phyloP scores from a whole-genome alignment of 2,113 vertebrate genomes.

The Herpailurus yagouaroundi region DNA sequence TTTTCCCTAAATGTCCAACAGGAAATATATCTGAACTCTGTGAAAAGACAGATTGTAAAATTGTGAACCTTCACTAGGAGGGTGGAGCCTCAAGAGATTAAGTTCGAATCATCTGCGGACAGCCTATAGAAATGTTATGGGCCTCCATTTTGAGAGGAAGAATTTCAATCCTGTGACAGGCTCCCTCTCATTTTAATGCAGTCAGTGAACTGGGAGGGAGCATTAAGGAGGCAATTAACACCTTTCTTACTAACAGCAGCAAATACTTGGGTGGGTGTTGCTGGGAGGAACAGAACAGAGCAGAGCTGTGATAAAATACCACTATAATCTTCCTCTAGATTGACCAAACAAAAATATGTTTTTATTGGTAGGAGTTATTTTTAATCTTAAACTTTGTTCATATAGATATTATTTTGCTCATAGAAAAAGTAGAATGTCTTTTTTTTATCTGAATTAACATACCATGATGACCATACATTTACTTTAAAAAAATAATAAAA shows the following conservation, averaged over 20 bases:
- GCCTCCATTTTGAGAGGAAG: background rate
- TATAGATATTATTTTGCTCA: background rate
- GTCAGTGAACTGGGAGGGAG: background rate
- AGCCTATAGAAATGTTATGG: slow-evolving; percentile 14
- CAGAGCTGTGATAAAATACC: background rate
- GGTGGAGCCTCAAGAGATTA: background rate
- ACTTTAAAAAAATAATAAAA: background rate
- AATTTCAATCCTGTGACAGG: background rate
- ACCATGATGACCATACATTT: background rate
- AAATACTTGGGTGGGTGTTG: background rate
- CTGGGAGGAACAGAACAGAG: background rate
- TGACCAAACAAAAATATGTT: background rate
- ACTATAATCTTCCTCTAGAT: background rate
- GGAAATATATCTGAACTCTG: background rate
- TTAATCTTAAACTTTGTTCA: slow-evolving; percentile 28
- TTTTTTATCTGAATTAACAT: background rate
- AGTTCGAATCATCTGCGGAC: background rate
- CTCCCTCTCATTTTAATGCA: background rate
- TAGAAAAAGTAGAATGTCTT: background rate
- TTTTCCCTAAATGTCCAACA: background rate
- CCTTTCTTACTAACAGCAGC: slow-evolving; percentile 16
- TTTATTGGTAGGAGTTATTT: slow-evolving; percentile 3
- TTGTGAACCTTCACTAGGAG: background rate
- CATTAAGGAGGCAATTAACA: slow-evolving; percentile 43
- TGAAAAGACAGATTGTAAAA: slow-evolving; percentile 31